Evolutionary conservation across 2,888 invertebrate species (phyloP).

Genomic region (Mesorhabditis belari): DNA sequence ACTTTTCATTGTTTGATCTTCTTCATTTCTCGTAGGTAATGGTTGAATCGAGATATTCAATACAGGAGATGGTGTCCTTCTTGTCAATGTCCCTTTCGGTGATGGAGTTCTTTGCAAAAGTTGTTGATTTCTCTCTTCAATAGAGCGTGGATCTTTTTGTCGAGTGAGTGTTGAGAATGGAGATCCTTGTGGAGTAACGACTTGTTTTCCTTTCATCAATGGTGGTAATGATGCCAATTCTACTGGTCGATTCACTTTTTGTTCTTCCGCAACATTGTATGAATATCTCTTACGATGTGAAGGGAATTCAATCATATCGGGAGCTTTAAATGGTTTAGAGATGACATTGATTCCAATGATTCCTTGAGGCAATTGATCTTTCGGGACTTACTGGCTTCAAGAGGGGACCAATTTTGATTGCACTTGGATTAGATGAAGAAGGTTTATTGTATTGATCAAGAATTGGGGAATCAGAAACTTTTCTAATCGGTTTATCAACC

Average conservation of each 20-base stretch:
- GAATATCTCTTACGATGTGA: not conserved
- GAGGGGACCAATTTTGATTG: too few relatives aligned
- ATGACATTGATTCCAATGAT: not conserved
- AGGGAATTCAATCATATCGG: not conserved
- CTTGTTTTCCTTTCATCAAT: not conserved
- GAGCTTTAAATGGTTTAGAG: constrained; percentile 4
- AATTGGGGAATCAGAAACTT: too few relatives aligned
- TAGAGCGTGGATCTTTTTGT: constrained; percentile 2
- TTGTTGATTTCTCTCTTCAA: too few relatives aligned
- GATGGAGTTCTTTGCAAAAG: too few relatives aligned
- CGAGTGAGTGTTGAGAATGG: not conserved
- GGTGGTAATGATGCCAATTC: not conserved
- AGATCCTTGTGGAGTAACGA: constrained; percentile 2
- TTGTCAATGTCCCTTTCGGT: not conserved
- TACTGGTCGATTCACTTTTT: not conserved
- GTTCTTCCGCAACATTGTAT: not conserved
- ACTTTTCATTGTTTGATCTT: not conserved
- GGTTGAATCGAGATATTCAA: not conserved
- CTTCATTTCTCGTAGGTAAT: not conserved
- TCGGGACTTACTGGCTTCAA: too few relatives aligned
- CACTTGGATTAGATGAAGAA: too few relatives aligned
- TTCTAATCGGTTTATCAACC: too few relatives aligned
- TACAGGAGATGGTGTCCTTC: not conserved
- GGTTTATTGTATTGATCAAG: too few relatives aligned
- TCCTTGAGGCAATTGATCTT: not conserved